Percentiles rank a stretch among this genome's conserved stretches.
phyloP scores from a whole-genome alignment of 2,797 vertebrate species.

The Falco rusticolus region DNA sequence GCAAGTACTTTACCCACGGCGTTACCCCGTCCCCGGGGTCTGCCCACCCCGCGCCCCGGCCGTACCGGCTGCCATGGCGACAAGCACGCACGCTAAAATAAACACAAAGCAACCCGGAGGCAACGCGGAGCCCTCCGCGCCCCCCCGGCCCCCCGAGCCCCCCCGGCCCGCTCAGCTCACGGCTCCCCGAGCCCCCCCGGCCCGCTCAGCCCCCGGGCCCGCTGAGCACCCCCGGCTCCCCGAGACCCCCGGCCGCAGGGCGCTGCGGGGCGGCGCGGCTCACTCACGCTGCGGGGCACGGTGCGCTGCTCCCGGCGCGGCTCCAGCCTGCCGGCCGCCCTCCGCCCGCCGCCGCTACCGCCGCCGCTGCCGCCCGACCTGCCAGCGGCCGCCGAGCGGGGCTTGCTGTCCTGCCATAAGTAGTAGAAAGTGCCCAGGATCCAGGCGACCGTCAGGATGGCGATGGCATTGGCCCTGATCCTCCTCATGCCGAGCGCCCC shows the following conservation, averaged over 20 bases:
- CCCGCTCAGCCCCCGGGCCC: no score
- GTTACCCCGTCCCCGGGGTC: neutral
- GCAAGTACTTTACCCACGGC: neutral
- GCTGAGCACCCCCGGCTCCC: neutral
- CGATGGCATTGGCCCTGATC: conserved; percentile 98
- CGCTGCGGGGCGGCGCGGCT: neutral
- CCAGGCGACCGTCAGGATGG: conserved; percentile 96
- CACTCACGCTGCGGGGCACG: conserved; percentile 90
- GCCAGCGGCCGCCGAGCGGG: conserved; percentile 82
- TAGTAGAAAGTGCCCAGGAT: conserved; percentile 99
- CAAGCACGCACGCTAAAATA: conserved; percentile 54
- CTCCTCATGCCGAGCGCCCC: conserved; percentile 91
- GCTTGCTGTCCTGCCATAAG: conserved; percentile 99
- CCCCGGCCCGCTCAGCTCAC: no score
- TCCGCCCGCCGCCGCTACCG: conserved; percentile 73
- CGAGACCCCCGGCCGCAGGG: neutral
- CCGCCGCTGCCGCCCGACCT: conserved; percentile 17
- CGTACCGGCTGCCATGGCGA: conserved; percentile 78
- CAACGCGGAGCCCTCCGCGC: neutral
- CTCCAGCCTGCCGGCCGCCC: conserved; percentile 82
- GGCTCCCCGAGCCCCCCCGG: no score
- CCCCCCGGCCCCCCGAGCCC: neutral
- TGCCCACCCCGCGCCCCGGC: neutral
- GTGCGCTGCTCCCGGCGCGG: conserved; percentile 89
- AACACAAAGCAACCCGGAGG: conserved; percentile 52